phyloP scores from a whole-genome alignment of 2,113 vertebrate genomes.

The Myotis yumanensis region DNA sequence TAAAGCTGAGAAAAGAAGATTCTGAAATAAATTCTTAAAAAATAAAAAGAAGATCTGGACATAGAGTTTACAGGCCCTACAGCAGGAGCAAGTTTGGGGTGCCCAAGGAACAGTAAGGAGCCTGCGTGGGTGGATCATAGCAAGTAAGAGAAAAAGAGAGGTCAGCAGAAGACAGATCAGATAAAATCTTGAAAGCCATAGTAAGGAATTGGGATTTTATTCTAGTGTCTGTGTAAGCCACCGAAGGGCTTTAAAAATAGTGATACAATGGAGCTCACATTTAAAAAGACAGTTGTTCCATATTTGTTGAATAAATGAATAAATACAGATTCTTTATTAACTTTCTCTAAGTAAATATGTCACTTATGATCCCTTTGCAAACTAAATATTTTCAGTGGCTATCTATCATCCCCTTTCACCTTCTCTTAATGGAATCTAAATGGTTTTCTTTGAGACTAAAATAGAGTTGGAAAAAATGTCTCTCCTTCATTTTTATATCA shows the following conservation, averaged over 20 bases:
- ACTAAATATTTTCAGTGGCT: slow-evolving; percentile 70
- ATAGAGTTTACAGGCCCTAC: neutral
- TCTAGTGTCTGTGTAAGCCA: neutral
- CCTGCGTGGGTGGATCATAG: neutral
- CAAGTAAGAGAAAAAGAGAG: neutral
- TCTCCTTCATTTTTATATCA: neutral
- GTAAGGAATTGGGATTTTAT: neutral
- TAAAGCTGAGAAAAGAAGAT: neutral
- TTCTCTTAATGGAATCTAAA: slow-evolving; percentile 72
- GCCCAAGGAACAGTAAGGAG: neutral
- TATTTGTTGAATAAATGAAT: neutral
- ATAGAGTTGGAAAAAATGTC: slow-evolving; percentile 53
- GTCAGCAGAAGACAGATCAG: neutral
- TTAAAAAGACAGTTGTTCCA: neutral
- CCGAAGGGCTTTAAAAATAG: neutral
- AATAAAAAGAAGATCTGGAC: neutral
- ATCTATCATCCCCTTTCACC: slow-evolving; percentile 20
- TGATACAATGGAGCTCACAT: neutral
- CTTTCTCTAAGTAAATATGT: slow-evolving; percentile 60
- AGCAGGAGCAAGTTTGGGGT: neutral
- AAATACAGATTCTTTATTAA: slow-evolving; percentile 34
- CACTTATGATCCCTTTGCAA: slow-evolving; percentile 67
- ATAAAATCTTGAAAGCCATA: neutral
- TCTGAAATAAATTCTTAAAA: neutral
- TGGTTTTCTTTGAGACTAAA: slow-evolving; percentile 80